phyloP scores from a whole-genome alignment of 2,888 invertebrate species.

The Ptilodon capucinus region DNA sequence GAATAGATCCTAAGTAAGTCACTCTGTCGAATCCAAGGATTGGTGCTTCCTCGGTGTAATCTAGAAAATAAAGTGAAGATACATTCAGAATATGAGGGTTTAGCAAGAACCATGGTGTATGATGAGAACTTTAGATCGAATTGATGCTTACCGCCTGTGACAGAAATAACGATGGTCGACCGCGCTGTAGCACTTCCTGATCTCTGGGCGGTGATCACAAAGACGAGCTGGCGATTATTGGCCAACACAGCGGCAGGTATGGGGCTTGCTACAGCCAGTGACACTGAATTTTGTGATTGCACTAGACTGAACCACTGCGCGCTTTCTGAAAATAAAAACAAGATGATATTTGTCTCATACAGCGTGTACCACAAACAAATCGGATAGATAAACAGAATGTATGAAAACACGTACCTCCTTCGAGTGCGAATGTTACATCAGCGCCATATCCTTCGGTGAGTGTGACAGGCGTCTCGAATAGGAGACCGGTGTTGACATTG shows the following conservation, averaged over 20 bases:
- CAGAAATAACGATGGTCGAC: constrained; percentile 31
- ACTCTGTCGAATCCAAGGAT: constrained; percentile 35
- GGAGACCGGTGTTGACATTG: constrained; percentile 12
- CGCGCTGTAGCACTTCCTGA: constrained; percentile 17
- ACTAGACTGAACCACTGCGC: constrained; percentile 28
- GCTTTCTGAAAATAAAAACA: constrained; percentile 5
- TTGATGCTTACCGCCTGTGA: constrained; percentile 16
- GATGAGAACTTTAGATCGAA: too few relatives aligned
- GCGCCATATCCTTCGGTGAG: constrained; percentile 28
- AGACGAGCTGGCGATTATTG: constrained; percentile 30
- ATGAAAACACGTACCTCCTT: constrained; percentile 24
- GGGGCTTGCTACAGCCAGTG: constrained; percentile 10
- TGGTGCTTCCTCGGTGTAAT: constrained; percentile 9
- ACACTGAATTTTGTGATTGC: constrained; percentile 14
- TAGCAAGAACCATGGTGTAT: too few relatives aligned
- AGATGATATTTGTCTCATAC: too few relatives aligned
- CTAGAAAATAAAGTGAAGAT: not conserved
- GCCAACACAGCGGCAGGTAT: constrained; percentile 30
- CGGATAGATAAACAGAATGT: not conserved
- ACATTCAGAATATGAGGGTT: not conserved
- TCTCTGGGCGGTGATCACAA: constrained; percentile 27
- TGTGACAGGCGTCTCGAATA: constrained; percentile 16
- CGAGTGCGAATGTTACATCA: constrained; percentile 25
- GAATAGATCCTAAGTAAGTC: constrained; percentile 34
- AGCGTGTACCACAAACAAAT: not conserved